phyloP scores from a whole-genome alignment of 2,113 vertebrate species.

The Clarias magur region DNA sequence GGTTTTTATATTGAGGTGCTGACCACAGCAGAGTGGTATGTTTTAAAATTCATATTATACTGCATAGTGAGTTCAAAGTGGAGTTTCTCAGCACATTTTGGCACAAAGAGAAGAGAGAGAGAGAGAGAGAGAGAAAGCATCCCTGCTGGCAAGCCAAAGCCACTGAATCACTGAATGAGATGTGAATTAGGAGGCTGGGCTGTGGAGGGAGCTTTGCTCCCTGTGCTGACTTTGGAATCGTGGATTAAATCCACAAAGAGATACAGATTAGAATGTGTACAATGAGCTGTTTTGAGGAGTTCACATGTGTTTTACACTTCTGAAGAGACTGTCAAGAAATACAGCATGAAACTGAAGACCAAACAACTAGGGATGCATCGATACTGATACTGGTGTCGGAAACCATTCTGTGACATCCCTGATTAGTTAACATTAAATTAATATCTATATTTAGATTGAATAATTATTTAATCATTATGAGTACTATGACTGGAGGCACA shows the following conservation, averaged over 20 bases:
- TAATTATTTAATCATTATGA: background rate
- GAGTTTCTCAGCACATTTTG: constrained; percentile 17
- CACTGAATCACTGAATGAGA: background rate
- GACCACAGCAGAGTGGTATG: constrained; percentile 15
- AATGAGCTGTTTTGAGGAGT: background rate
- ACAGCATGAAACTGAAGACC: constrained; percentile 14
- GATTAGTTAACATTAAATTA: background rate
- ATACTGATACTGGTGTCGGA: background rate
- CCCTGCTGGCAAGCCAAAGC: constrained; percentile 20
- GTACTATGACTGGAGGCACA: background rate
- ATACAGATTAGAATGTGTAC: background rate
- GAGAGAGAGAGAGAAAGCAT: background rate
- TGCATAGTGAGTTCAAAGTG: background rate
- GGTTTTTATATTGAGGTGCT: background rate
- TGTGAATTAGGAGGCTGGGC: background rate
- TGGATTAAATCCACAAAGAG: background rate
- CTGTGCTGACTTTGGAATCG: background rate
- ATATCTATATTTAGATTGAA: background rate
- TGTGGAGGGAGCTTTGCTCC: background rate
- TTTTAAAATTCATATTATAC: constrained; percentile 19
- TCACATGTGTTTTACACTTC: background rate
- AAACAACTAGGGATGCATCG: background rate
- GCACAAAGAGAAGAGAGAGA: background rate
- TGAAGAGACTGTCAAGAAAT: background rate
- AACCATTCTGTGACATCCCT: background rate